phyloP scores from a whole-genome alignment of 2,113 vertebrate species.

The Pyxicephalus adspersus region DNA sequence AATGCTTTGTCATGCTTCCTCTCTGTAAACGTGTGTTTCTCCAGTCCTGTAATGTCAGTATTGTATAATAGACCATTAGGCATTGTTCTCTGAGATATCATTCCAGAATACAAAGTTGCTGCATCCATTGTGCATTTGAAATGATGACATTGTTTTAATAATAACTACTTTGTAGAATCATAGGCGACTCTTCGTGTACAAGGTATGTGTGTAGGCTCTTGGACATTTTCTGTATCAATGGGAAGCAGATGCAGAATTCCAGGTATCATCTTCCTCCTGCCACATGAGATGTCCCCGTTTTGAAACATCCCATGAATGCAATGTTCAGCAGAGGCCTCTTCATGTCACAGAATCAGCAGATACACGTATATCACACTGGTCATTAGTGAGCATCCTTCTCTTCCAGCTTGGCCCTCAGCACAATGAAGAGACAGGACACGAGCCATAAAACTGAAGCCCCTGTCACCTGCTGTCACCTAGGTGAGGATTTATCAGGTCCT shows the following conservation, averaged over 20 bases:
- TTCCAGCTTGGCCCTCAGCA: conserved; percentile 50
- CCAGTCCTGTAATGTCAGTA: too few relatives aligned
- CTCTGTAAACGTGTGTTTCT: too few relatives aligned
- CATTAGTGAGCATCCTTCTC: conserved; percentile 53
- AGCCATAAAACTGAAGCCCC: conserved; percentile 53
- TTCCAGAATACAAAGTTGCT: too few relatives aligned
- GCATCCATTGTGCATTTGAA: too few relatives aligned
- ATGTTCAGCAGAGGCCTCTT: conserved; percentile 54
- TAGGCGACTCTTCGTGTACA: neutral
- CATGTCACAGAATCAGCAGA: conserved; percentile 51
- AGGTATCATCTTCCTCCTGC: conserved; percentile 12
- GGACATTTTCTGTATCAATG: conserved; percentile 1
- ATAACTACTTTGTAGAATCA: too few relatives aligned
- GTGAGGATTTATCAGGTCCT: conserved; percentile 53
- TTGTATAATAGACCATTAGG: too few relatives aligned
- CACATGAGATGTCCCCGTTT: conserved; percentile 39
- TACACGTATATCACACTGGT: conserved; percentile 55
- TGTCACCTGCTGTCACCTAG: conserved; percentile 55
- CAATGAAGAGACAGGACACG: conserved; percentile 52
- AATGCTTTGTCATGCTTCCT: too few relatives aligned
- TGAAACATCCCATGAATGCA: conserved; percentile 41
- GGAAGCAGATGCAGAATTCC: neutral
- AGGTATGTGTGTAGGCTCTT: neutral
- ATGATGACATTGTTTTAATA: too few relatives aligned
- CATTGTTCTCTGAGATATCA: too few relatives aligned